A percentile compares a stretch with the other conserved stretches of the same genome.
Evolutionary conservation across 1,140 invertebrate genomes (phyloP).

Genomic region (Zophobas morio): DNA sequence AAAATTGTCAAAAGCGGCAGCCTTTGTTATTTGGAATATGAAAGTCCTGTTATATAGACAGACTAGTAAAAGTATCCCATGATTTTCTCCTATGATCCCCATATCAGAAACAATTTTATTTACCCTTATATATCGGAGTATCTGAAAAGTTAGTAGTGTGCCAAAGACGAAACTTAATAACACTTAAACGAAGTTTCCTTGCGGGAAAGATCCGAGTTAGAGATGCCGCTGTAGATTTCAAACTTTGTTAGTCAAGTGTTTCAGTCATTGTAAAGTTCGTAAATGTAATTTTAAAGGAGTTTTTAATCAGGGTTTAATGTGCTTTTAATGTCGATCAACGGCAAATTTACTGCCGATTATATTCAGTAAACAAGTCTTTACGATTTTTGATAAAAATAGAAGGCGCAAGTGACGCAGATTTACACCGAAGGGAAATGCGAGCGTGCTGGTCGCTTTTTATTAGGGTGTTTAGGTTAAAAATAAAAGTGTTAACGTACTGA

Average conservation of each 20-base stretch:
- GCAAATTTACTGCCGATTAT: neutral
- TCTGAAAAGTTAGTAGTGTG: slow-evolving; percentile 11
- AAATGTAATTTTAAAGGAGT: slow-evolving; percentile 40
- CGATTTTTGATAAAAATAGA: slow-evolving; percentile 7
- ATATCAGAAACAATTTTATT: slow-evolving; percentile 42
- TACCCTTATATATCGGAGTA: neutral
- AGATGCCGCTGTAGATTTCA: slow-evolving; percentile 17
- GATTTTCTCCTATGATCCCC: slow-evolving; percentile 1
- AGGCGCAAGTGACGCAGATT: neutral
- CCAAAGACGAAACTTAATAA: slow-evolving; percentile 23
- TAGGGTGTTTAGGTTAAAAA: neutral
- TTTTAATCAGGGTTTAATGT: slow-evolving; percentile 37
- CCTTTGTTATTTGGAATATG: too few species aligned
- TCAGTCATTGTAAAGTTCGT: slow-evolving; percentile 18
- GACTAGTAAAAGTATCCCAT: too few species aligned
- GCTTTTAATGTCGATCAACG: slow-evolving; percentile 11
- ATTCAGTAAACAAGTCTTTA: slow-evolving; percentile 17
- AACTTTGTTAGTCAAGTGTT: slow-evolving; percentile 27
- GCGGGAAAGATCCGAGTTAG: slow-evolving; percentile 2
- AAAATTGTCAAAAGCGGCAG: too few species aligned
- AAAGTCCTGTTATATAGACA: too few species aligned
- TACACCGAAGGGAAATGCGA: neutral
- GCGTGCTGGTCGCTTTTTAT: neutral
- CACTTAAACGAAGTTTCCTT: slow-evolving; percentile 20
- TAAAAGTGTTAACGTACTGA: neutral